Evolutionary conservation across 1,140 invertebrate genomes (phyloP).

Genomic region (Ectropis grisescens): DNA sequence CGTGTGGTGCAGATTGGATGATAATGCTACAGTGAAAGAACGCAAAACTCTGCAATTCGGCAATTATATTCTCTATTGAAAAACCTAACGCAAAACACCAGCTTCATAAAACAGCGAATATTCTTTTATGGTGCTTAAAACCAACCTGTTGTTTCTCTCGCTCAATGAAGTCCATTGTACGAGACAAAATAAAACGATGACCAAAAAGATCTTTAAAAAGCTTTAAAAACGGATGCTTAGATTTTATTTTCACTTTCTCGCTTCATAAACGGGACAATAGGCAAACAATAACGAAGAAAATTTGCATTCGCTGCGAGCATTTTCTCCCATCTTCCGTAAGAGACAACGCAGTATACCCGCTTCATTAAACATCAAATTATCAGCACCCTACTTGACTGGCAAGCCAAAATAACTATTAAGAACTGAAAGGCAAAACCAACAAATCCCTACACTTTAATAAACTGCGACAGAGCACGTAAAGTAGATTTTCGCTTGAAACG

Average conservation of each 20-base stretch:
- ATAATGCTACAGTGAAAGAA: too few species aligned
- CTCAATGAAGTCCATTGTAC: too few species aligned
- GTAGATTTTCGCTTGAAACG: conserved; percentile 25
- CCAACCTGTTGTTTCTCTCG: too few species aligned
- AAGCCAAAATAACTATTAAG: conserved; percentile 47
- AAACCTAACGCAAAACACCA: too few species aligned
- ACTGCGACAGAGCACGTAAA: conserved; percentile 19
- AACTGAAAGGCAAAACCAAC: conserved; percentile 13
- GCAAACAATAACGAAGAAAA: conserved; percentile 59
- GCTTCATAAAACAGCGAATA: too few species aligned
- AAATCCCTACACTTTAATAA: conserved; percentile 11
- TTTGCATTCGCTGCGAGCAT: conserved; percentile 52
- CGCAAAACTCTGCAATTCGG: too few species aligned
- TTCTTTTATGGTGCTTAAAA: too few species aligned
- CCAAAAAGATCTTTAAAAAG: too few species aligned
- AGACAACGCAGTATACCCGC: conserved; percentile 43
- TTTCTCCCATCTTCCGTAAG: conserved; percentile 52
- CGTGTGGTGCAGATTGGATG: too few species aligned
- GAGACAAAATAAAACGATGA: too few species aligned
- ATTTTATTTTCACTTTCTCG: conserved; percentile 29
- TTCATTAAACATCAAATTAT: conserved; percentile 67
- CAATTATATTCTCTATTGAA: too few species aligned
- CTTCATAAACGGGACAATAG: conserved; percentile 55
- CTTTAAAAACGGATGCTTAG: neutral
- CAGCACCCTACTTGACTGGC: conserved; percentile 39